Evolutionary conservation across 2,888 invertebrate species (phyloP), one percentile per base, ranked within the genome.

Genomic region (Eilema sororculum): DNA sequence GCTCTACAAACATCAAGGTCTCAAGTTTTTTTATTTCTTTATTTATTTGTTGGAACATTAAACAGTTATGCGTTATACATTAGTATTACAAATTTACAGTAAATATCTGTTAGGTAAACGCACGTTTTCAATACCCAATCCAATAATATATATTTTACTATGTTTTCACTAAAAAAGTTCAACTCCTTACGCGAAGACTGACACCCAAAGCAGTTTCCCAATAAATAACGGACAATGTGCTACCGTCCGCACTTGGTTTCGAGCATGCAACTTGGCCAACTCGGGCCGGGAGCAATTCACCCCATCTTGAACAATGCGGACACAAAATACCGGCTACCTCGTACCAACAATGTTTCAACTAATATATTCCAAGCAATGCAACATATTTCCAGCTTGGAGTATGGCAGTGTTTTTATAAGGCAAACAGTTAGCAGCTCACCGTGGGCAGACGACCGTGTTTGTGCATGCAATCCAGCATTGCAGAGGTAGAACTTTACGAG

Each of bases 321-420:
- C 13, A 25, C 46, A n/a, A 30, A 41, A 41, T 28, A 12, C 57
- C 33, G 13, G 30, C 30, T 30, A 33, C 22, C 41, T 58, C 10
- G 68, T 41, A 20, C 28, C 41, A 63, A 68, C 58, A 56, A 52
- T 63, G 63, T 58, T 33, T 16, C 28, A 52, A 22, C 58, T 65
- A 41, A 67, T 63, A 61, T 69, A 56, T 64, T 24, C 30, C 24
- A 8, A 30, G 33, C 20, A 63, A 30, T 64, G 68, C 68, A 64
- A 63, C 68, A 63, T 22, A 33, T 41, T 68, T 30, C 46, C 30
- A 24, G 37, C 16, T 57, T n/a, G 25, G n/a, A n/a, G n/a, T 41
- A 46, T 6, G 30, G 64, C 13, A 6, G 5, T 13, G 30, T 64
- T 20, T 25, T 25, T 37, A 41, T 56, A 33, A 25, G 12, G 41